Percentiles rank a stretch among this genome's conserved stretches.
These are phyloP conservation scores for Penaeus japonicus DNA, from an alignment of 1,140 invertebrate species.

Conservation along the genomic window DNA sequence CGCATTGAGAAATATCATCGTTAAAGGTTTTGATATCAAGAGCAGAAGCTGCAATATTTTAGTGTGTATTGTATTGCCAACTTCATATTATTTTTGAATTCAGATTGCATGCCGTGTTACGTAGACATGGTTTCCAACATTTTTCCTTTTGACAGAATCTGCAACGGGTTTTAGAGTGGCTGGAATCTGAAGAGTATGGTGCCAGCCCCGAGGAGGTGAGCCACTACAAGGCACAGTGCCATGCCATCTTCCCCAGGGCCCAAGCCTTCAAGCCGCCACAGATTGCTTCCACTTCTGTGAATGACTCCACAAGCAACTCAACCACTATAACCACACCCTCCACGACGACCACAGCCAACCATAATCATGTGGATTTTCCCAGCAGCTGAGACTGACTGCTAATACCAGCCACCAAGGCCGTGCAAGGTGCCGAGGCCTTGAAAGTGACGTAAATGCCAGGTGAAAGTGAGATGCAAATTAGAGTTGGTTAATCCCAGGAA, in stretches of 20 bases:
- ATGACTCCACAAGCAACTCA: neutral
- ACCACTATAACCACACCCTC: constrained; percentile 22
- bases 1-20: no score
- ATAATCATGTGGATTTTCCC: constrained; percentile 43
- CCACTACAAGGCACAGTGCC: constrained; percentile 76
- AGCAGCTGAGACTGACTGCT: constrained; percentile 39
- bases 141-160: constrained; percentile 72
- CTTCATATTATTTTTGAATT: neutral
- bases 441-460: constrained; percentile 30
- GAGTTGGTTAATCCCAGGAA: neutral
- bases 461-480: constrained; percentile 21
- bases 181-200: constrained; percentile 82
- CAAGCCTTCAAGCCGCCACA: constrained; percentile 63
- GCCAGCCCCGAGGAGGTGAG: constrained; percentile 73
- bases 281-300: constrained; percentile 51
- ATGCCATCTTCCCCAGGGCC: constrained; percentile 73
- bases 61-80: no score
- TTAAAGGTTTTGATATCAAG: no score
- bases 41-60: no score
- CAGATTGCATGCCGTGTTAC: neutral
- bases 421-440: neutral
- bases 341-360: constrained; percentile 16
- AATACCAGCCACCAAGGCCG: neutral
- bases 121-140: neutral
- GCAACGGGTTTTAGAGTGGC: constrained; percentile 77